Evolutionary conservation across 2,888 invertebrate genomes (phyloP).

Genomic region (Drosophila limbata): DNA sequence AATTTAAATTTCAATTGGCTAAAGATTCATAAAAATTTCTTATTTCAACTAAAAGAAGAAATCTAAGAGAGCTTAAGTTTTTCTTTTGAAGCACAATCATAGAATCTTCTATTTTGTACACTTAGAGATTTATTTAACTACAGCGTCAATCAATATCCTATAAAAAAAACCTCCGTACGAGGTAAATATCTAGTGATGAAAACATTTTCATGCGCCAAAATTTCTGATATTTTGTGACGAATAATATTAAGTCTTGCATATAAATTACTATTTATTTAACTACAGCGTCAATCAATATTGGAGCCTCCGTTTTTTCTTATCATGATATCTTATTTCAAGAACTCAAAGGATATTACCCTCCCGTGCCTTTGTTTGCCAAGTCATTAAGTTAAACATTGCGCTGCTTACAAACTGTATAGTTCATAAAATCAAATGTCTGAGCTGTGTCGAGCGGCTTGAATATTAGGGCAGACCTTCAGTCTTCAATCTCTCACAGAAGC

Average conservation of each 20-base stretch:
- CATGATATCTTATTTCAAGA: background rate
- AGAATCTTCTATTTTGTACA: background rate
- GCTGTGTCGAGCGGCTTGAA: background rate
- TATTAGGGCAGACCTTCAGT: slow-evolving; percentile 2
- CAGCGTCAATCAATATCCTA: background rate
- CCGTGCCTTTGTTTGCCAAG: slow-evolving; percentile 17
- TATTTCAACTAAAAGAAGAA: background rate
- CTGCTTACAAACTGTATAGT: slow-evolving; percentile 46
- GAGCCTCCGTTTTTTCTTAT: background rate
- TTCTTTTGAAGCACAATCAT: background rate
- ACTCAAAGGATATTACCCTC: background rate
- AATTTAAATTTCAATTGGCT: background rate
- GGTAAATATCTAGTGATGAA: too few relatives aligned
- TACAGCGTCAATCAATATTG: background rate
- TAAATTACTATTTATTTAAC: background rate
- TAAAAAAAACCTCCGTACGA: too few relatives aligned
- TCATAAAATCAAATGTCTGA: slow-evolving; percentile 47
- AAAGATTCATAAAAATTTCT: background rate
- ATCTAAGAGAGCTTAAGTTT: background rate
- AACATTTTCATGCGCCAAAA: too few relatives aligned
- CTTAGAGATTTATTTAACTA: background rate
- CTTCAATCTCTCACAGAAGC: slow-evolving; percentile 18
- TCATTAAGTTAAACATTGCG: slow-evolving; percentile 50
- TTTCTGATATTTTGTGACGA: too few relatives aligned
- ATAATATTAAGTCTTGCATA: too few relatives aligned